Base-by-base conservation (phyloP, 2,888 invertebrate species). In the Scrobipalpa atriplicella region DNA sequence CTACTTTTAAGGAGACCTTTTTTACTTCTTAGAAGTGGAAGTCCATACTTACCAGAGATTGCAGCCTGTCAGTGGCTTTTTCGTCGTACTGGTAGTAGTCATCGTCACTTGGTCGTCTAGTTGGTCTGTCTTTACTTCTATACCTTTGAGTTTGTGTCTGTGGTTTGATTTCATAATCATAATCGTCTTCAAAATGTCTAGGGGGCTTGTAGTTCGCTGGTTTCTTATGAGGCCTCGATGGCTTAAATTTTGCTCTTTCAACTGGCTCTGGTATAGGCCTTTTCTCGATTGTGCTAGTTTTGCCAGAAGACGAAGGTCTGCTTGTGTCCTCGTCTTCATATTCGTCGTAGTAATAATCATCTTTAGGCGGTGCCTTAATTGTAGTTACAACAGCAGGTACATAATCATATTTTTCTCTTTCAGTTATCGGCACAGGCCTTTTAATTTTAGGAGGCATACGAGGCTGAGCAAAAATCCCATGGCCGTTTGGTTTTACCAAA, bases 361-460 rank as follows among this genome's bases (percentile, higher is more conserved):
- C 93, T 79, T 78, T 92, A 13, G 82, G 89, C 60, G 85, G 90
- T 39, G 84, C 83, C 74, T 85, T 93, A 18, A 86, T 90, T 0
- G 94, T 93, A 21, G 92, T 85, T 36, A 94, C 87, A 11, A 58
- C 29, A 54, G 21, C 54, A 1, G 94, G 89, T 41, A 95, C 95
- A 73, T 96, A 96, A 58, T 95, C 94, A 79, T 94, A 97, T 85
- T 96, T 96, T 36, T 94, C 94, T 75, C 95, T 95, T 77, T 96
- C 96, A 68, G 88, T 95, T 18, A 95, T 87, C 2, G 97, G 97
- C 0, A 97, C 97, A 0, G 97, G 97, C 63, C 96, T 94, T 69
- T 96, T 94, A 67, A 97, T 95, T 86, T 95, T 95, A 0, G 97
- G 97, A 0, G 97, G 95, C 64, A 95, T 92, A 78, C 97, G 92